Evolutionary conservation across 2,797 vertebrate species (phyloP), one percentile per base, ranked within the genome.

Genomic region (Hydrophis major): DNA sequence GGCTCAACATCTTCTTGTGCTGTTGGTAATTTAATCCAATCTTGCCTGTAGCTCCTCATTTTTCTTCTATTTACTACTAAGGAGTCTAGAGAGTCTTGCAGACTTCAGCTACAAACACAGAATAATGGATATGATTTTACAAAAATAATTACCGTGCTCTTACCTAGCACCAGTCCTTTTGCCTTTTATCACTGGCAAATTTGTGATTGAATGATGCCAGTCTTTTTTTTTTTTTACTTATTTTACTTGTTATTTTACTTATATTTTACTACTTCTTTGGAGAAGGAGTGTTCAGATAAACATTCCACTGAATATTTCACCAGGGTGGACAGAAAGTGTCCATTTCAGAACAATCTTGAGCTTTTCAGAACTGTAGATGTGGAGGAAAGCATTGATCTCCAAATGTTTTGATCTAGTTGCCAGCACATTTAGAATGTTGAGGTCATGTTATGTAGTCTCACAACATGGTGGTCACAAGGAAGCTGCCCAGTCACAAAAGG

Each of bases 1-100:
- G 90, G 56, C 90, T 91, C 37, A 11, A 28, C 27, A 83, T 60
- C 90, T 60, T 47, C 16, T 86, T 60, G 4, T 86, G 13, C 8
- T 6, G 50, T 86, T 86, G 56, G 37, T 91, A 91, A 91, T 91
- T 91, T 86, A 91, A 86, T 91, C 56, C 78, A 60, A n/a, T n/a
- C 42, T 86, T 61, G 42, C 60, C 27, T 61, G 27, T 50, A 59
- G 56, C 74, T 91, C 22, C 56, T 91, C 57, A 91, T 50, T 2
- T 47, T 86, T 60, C 55, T 91, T 47, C 18, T 57, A 60, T 57
- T 78, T 91, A 86, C 50, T 60, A 59, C 47, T 89, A 63, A 89
- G 50, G 61, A 66, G 56, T 91, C 22, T 28, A 50, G 56, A 60
- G 56, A 61, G 56, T 59, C 56, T 83, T 50, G 37, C 56, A 91